Conservation (phyloP, 2,113 vertebrate species). For the Dasyprocta punctata region DNA sequence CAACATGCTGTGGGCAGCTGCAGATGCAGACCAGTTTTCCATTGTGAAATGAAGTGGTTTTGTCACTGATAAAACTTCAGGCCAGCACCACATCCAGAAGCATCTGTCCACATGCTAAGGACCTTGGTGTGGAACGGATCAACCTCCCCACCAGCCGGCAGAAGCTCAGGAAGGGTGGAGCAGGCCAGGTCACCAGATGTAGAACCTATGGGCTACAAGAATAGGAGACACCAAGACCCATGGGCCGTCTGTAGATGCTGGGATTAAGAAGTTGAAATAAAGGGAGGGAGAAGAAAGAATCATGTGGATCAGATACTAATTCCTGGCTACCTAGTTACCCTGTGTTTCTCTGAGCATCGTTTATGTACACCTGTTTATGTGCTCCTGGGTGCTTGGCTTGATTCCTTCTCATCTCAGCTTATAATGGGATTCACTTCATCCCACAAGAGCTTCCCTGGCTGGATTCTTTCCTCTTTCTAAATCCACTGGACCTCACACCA, state of each 20-base stretch:
- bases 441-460: not conserved
- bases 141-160: accelerated
- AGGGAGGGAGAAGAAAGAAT: not conserved
- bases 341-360: not conserved
- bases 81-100: not conserved
- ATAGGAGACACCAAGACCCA: not conserved
- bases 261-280: not conserved
- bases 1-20: not conserved
- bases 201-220: accelerated
- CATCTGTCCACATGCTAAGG: not conserved
- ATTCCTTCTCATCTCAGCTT: not conserved
- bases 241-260: not conserved
- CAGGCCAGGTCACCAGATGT: not conserved
- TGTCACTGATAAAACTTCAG: not conserved
- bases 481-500: not conserved
- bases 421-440: accelerated
- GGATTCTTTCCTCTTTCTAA: not conserved
- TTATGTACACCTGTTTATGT: not conserved
- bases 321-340: not conserved
- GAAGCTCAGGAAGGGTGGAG: not conserved
- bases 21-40: not conserved
- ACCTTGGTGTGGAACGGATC: accelerated
- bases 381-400: accelerated
- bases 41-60: not conserved
- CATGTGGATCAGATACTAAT: not conserved